Evolutionary conservation across 2,888 invertebrate species (phyloP).

Genomic region (Scrobipalpa costella): DNA sequence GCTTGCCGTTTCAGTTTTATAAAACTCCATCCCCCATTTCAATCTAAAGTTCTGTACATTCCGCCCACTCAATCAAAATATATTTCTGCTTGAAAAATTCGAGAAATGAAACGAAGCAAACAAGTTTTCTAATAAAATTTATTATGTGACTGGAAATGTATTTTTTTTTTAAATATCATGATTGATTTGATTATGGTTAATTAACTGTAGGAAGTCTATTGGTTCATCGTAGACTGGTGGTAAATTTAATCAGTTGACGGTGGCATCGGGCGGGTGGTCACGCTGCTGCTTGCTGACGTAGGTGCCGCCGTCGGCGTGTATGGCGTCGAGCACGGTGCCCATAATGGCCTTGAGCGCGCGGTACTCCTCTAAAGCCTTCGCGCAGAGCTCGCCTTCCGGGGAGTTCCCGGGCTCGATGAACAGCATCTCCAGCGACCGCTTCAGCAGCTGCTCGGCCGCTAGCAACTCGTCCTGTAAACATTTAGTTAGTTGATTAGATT

Average conservation of each 20-base stretch:
- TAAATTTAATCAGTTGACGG: slow-evolving; percentile 11
- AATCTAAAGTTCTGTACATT: too few species aligned
- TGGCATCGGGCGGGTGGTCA: slow-evolving; percentile 24
- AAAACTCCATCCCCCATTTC: too few species aligned
- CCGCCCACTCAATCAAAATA: too few species aligned
- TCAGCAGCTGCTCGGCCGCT: slow-evolving; percentile 81
- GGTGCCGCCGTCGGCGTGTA: slow-evolving; percentile 61
- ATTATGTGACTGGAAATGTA: too few species aligned
- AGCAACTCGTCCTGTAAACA: slow-evolving; percentile 73
- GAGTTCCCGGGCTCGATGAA: slow-evolving; percentile 86
- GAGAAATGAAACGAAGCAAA: too few species aligned
- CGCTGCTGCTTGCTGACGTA: slow-evolving; percentile 47
- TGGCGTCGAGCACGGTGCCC: slow-evolving; percentile 52
- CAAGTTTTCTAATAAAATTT: too few species aligned
- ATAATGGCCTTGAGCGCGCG: slow-evolving; percentile 80
- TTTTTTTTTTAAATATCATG: too few species aligned
- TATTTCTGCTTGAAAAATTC: too few species aligned
- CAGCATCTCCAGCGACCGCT: slow-evolving; percentile 83
- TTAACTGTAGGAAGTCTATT: too few species aligned
- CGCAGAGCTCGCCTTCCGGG: slow-evolving; percentile 86
- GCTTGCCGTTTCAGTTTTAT: too few species aligned
- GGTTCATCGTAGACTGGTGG: too few species aligned
- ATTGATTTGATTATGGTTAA: too few species aligned
- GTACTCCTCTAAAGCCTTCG: slow-evolving; percentile 84
- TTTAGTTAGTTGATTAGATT: not conserved